These are phyloP conservation scores for Paracyclopina nana DNA, from an alignment of 1,140 invertebrate genomes.

Conservation along the genomic window DNA sequence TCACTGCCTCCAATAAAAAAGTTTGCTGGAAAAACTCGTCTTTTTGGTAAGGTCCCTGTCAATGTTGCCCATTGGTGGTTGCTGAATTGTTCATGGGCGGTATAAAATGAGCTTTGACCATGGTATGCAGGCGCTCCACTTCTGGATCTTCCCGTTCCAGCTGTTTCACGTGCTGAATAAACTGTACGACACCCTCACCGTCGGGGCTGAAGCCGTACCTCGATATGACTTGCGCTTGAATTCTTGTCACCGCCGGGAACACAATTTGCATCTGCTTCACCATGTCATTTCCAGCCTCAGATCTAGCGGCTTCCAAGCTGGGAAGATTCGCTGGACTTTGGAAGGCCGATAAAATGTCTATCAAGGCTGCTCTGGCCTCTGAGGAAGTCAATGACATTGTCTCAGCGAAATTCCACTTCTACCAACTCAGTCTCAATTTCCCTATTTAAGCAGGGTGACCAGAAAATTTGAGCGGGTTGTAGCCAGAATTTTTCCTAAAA, in stretches of 20 bases:
- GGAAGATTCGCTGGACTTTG: neutral
- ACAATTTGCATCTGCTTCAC: slow-evolving; percentile 1
- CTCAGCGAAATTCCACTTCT: too few relatives aligned
- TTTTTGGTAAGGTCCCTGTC: too few relatives aligned
- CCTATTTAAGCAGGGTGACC: too few relatives aligned
- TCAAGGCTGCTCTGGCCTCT: neutral
- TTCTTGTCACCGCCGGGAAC: slow-evolving; percentile 11
- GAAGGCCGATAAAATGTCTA: neutral
- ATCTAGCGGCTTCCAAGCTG: neutral
- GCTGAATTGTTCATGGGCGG: slow-evolving; percentile 25
- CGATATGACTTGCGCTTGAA: neutral
- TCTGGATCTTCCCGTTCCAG: neutral
- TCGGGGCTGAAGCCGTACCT: slow-evolving; percentile 23
- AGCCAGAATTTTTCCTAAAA: too few relatives aligned
- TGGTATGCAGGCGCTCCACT: slow-evolving; percentile 20
- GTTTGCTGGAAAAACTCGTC: too few relatives aligned
- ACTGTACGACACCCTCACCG: slow-evolving; percentile 24
- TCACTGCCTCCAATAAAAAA: too few relatives aligned
- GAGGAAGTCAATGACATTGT: too few relatives aligned
- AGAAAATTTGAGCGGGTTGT: too few relatives aligned
- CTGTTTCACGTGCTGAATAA: slow-evolving; percentile 26
- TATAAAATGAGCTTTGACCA: slow-evolving; percentile 26
- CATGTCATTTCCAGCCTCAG: neutral
- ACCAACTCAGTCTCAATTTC: too few relatives aligned
- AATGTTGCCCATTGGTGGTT: too few relatives aligned